Evolutionary conservation across 92 coral and sea anemone species (phyloP), one percentile per base, ranked within the genome.

Genomic region (Umimayanthus chanpuru): DNA sequence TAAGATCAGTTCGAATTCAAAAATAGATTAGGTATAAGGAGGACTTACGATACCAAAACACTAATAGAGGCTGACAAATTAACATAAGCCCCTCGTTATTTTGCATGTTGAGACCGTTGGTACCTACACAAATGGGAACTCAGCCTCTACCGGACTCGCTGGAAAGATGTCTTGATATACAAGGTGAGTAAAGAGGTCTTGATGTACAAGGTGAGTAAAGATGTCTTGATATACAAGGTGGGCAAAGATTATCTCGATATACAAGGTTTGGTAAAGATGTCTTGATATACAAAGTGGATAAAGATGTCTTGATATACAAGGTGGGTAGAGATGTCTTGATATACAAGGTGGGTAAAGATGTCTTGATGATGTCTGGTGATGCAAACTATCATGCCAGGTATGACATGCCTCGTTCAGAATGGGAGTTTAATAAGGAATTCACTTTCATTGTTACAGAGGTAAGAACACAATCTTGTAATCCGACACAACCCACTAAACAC

Each of bases 81-180:
- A 10, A 3, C 43, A 38, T 4, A 9, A 23, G 4, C 21, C 47
- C 11, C 23, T 7, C 9, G 32, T 8, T 26, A n/a, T 29, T 18
- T 67, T 65, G 21, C 38, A 53, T 65, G 11, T 67, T 8, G 23
- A 81, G 85, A 65, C 0, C 85, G 15, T 40, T 58, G 4, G 73
- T 38, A 16, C 16, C 68, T 20, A 18, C 75, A 8, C 85, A 65
- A 81, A 55, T 64, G 23, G 23, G 26, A 64, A 81, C 32, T 36
- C 85, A 61, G 21, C 75, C 85, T 30, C 21, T 3, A 23, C 50
- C 40, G 65, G 74, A 6, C 8, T 64, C 85, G 23, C 74, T 61
- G 47, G 85, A 81, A 58, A 81, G 29, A 81, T 58, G 30, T 41
- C 26, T 38, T 21, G 85, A 72, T n/a, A 32, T 61, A 39, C 85